Evolutionary conservation across 2,888 invertebrate genomes (phyloP), one percentile per base, ranked within the genome.

Genomic region (Odontocerum albicorne): DNA sequence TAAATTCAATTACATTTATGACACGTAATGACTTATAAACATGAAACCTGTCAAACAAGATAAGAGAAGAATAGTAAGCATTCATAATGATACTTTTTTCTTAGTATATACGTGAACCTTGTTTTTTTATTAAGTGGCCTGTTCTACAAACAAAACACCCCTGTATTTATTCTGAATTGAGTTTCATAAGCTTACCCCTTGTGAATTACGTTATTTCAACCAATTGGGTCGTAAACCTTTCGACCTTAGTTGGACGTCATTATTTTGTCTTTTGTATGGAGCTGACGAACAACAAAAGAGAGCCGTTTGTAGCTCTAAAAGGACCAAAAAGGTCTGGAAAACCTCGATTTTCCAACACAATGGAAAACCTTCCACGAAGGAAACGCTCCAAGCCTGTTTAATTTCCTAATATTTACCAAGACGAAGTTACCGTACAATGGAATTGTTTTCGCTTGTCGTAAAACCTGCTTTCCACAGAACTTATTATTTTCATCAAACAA

Each of bases 181-280:
- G 17, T 16, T 12, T 38, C 40, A 17, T 50, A 16, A 45, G 19
- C 51, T 49, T 42, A 31, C 20, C 31, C 52, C 20, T 43, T 50
- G 45, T 39, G 44, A 49, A 55, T 33, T 21, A 43, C 56, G 22
- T 56, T 47, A 56, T 56, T 45, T 36, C 19, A 44, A 56, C 46
- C 58, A 59, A 61, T 61, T 59, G 61, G 49, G 55, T 61, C 58
- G 56, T 61, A 61, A 61, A 61, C 55, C 58, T 47, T 58, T 54
- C 51, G 61, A 61, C 61, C 61, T 59, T 58, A 43, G 54, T 51
- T 44, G 53, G 52, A 47, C 58, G 60, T 60, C 60, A 60, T 60
- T 60, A 57, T 55, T 55, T 36, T 44, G 57, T 57, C 60, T 60
- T 60, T 57, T 60, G 57, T 60, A 53, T 53, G 47, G 21, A 40